A percentile compares a stretch with the other conserved stretches of the same genome.
These are phyloP conservation scores for Sorex araneus DNA, from an alignment of 2,113 vertebrate species.

Conservation along the genomic window DNA sequence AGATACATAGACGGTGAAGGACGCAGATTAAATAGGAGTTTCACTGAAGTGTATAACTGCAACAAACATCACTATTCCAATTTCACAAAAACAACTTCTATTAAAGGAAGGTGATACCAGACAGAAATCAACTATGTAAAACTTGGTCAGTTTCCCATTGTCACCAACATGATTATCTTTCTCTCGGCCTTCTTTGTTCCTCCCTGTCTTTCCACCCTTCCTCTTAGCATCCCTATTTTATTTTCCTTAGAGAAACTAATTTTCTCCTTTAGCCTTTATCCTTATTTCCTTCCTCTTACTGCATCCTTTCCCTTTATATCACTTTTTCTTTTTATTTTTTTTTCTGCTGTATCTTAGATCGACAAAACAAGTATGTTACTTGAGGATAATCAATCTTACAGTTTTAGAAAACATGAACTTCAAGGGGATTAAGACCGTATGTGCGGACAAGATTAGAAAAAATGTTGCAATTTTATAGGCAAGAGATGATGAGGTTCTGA, in stretches of 20 bases:
- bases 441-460: constrained; percentile 33
- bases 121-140: constrained; percentile 9
- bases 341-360: not conserved
- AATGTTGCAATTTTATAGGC: constrained; percentile 21
- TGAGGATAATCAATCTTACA: constrained; percentile 4
- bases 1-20: constrained; percentile 66
- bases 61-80: constrained; percentile 43
- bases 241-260: not conserved
- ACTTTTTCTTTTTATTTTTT: not conserved
- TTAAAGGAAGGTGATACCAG: not conserved
- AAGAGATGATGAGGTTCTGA: constrained; percentile 23
- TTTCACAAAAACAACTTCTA: constrained; percentile 30
- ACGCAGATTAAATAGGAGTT: constrained; percentile 63
- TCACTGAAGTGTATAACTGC: constrained; percentile 59
- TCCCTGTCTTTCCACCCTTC: not conserved
- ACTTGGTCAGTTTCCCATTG: not conserved
- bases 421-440: not conserved
- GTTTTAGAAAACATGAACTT: constrained; percentile 29
- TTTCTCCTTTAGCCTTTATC: not conserved
- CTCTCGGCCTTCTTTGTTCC: not conserved
- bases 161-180: not conserved
- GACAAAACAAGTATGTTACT: not conserved
- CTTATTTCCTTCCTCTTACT: not conserved
- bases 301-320: not conserved
- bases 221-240: not conserved